Percentiles rank a stretch among this genome's conserved stretches.
phyloP scores from a whole-genome alignment of 2,113 vertebrate species.

The Dolichallabes microphthalmus region DNA sequence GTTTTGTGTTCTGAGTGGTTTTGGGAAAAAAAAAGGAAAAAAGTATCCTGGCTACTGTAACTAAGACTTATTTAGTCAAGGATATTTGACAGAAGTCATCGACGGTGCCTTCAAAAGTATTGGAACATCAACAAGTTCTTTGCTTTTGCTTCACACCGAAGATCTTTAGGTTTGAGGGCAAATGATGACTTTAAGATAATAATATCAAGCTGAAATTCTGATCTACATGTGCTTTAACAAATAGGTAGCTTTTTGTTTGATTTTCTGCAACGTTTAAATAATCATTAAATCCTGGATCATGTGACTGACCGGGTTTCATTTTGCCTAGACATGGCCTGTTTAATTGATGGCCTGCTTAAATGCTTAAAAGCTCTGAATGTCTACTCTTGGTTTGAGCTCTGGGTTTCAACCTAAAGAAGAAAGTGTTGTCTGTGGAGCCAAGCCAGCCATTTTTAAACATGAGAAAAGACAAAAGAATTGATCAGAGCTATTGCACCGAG shows the following conservation, averaged over 20 bases:
- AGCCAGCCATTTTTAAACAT: neutral
- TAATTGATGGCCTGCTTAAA: neutral
- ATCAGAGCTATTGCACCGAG: neutral
- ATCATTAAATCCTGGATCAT: neutral
- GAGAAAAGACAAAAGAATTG: neutral
- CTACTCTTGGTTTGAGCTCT: too few relatives aligned
- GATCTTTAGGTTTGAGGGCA: neutral
- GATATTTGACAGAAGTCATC: neutral
- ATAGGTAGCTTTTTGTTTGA: neutral
- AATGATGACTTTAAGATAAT: neutral
- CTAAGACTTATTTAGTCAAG: neutral
- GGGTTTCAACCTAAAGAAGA: neutral
- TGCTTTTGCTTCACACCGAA: neutral
- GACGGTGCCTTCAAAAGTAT: neutral
- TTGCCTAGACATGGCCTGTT: neutral
- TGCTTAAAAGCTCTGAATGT: neutral
- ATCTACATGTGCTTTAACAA: neutral
- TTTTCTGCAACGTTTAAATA: neutral
- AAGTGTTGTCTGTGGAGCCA: neutral
- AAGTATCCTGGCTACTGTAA: neutral
- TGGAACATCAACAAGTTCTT: neutral
- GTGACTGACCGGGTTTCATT: neutral
- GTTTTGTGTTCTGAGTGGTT: neutral
- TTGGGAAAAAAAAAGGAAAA: neutral
- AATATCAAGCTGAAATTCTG: neutral